Conservation (phyloP, 2,113 vertebrate genomes). For the Gnathonemus echidnorhynchus region DNA sequence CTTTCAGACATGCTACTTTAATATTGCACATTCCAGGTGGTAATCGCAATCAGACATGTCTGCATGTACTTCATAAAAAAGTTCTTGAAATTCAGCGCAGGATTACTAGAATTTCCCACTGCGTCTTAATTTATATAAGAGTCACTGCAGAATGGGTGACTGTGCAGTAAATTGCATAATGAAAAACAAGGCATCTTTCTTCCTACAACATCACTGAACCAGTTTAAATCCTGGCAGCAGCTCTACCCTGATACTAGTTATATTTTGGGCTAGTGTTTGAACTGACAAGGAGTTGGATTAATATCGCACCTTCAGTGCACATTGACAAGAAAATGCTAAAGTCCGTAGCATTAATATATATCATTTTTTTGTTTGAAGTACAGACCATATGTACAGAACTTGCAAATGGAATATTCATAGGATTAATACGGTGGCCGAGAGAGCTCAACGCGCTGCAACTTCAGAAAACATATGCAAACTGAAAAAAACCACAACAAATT, state of each 20-base stretch:
- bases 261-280: neutral
- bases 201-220: too few species aligned
- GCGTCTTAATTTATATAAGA: neutral
- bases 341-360: too few species aligned
- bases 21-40: too few species aligned
- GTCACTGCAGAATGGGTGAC: neutral
- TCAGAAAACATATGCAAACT: too few species aligned
- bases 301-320: neutral
- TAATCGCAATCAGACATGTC: too few species aligned
- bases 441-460: too few species aligned
- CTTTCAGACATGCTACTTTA: too few species aligned
- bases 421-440: too few species aligned
- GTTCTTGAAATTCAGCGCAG: too few species aligned
- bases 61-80: too few species aligned
- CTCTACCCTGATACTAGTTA: neutral
- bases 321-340: neutral
- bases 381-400: neutral
- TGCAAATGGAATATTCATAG: too few species aligned
- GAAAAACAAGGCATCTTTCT: neutral
- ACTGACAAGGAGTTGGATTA: neutral
- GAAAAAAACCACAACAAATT: too few species aligned
- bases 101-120: neutral
- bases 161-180: neutral
- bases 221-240: neutral
- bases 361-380: neutral